Evolutionary conservation across 2,888 invertebrate genomes (phyloP).

Genomic region (Netelia inedita): DNA sequence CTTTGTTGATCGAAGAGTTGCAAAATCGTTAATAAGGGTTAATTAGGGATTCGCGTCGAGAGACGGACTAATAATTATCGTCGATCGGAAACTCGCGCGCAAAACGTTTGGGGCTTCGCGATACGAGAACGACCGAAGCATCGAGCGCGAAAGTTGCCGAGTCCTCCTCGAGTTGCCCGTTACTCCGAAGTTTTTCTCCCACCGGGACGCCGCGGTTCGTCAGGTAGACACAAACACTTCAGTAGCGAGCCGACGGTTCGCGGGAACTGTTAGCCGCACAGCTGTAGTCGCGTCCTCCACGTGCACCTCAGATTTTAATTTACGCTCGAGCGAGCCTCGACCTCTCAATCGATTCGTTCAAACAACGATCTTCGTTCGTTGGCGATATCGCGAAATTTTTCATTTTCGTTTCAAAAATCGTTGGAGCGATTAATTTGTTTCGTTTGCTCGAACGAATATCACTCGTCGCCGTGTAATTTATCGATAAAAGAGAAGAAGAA

Average conservation of each 20-base stretch:
- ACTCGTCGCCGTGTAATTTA: not conserved
- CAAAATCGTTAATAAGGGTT: no score
- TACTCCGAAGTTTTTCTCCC: constrained; percentile 62
- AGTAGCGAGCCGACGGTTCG: constrained; percentile 73
- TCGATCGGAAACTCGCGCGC: constrained; percentile 34
- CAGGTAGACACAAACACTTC: constrained; percentile 60
- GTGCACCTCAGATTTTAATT: constrained; percentile 11
- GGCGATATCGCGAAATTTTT: not conserved
- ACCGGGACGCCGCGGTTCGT: not conserved
- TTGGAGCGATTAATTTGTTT: no score
- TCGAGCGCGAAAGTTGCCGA: constrained; percentile 73
- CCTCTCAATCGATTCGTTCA: no score
- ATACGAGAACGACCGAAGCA: constrained; percentile 72
- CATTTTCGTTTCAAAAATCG: not conserved
- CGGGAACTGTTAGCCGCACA: constrained; percentile 60
- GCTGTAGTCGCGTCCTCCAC: not conserved
- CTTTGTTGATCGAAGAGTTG: no score
- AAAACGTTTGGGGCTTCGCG: constrained; percentile 20
- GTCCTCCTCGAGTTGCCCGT: constrained; percentile 68
- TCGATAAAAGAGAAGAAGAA: not conserved
- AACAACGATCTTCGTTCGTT: not conserved
- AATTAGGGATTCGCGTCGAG: no score
- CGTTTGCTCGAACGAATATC: no score
- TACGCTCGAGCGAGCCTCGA: no score
- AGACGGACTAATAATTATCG: not conserved